phyloP scores from a whole-genome alignment of 2,113 vertebrate genomes.

The Psammodynastes pulverulentus region DNA sequence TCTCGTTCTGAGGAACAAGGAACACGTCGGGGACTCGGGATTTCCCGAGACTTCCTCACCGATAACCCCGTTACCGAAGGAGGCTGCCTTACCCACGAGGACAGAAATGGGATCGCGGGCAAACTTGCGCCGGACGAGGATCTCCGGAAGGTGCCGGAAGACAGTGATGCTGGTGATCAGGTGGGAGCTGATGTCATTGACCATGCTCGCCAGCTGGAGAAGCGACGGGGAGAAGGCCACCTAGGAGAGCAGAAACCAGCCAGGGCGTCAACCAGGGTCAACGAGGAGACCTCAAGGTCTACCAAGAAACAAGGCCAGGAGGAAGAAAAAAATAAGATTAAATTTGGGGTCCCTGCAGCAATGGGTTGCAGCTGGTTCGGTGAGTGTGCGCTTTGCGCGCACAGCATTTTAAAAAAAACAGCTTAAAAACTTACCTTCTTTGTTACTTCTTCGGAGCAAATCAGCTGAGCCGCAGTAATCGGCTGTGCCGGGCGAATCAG shows the following conservation, averaged over 20 bases:
- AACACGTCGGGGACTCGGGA: neutral
- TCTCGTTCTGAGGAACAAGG: constrained; percentile 71
- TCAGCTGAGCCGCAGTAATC: too few relatives aligned
- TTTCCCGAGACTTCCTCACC: too few relatives aligned
- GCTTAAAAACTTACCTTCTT: too few relatives aligned
- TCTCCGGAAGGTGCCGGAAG: constrained; percentile 79
- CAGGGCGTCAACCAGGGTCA: neutral
- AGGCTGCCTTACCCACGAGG: constrained; percentile 69
- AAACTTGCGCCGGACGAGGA: constrained; percentile 63
- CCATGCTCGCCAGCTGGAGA: constrained; percentile 68
- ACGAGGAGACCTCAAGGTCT: too few relatives aligned
- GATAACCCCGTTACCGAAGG: neutral
- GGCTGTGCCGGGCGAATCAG: too few relatives aligned
- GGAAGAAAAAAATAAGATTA: neutral
- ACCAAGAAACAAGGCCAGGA: neutral
- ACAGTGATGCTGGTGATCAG: constrained; percentile 75
- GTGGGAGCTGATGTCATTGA: constrained; percentile 70
- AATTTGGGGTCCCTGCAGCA: too few relatives aligned
- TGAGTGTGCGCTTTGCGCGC: too few relatives aligned
- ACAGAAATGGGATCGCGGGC: constrained; percentile 68
- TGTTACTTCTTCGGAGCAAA: too few relatives aligned
- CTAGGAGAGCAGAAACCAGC: constrained; percentile 53
- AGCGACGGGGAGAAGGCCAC: constrained; percentile 81
- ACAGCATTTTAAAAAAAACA: too few relatives aligned
- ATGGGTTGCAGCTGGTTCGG: too few relatives aligned